Percentiles rank a stretch among this genome's conserved stretches.
phyloP scores from a whole-genome alignment of 2,113 vertebrate species.

The Archocentrus centrarchus region DNA sequence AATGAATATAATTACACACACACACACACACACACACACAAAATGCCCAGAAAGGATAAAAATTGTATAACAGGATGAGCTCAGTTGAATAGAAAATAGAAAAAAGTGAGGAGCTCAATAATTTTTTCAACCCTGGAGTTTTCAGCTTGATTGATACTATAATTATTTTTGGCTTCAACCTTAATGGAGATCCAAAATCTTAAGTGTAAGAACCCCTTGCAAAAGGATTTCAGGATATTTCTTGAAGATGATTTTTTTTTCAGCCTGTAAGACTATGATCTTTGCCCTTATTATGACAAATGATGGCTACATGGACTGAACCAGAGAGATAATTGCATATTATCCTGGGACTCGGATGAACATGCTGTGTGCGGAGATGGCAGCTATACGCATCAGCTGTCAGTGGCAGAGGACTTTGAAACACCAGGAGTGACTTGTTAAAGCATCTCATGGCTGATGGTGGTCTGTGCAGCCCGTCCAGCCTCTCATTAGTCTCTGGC shows the following conservation, averaged over 20 bases:
- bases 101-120: not conserved
- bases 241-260: not conserved
- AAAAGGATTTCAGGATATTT: not conserved
- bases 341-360: not conserved
- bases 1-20: not conserved
- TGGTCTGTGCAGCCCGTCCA: not conserved
- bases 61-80: not conserved
- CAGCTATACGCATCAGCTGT: constrained; percentile 2
- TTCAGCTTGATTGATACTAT: not conserved
- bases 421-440: not conserved
- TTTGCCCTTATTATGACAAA: not conserved
- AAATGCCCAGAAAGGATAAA: not conserved
- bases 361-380: not conserved
- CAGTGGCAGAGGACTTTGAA: constrained; percentile 11
- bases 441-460: not conserved
- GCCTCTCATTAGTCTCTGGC: constrained; percentile 32
- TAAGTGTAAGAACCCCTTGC: not conserved
- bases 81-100: not conserved
- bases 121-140: not conserved
- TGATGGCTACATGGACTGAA: not conserved
- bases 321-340: not conserved
- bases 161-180: not conserved
- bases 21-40: not conserved
- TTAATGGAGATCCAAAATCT: not conserved
- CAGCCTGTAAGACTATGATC: not conserved